Percentiles rank a stretch among this genome's conserved stretches.
These are phyloP conservation scores for Zaprionus nigranus DNA, from an alignment of 1,140 invertebrate genomes.

Conservation along the genomic window DNA sequence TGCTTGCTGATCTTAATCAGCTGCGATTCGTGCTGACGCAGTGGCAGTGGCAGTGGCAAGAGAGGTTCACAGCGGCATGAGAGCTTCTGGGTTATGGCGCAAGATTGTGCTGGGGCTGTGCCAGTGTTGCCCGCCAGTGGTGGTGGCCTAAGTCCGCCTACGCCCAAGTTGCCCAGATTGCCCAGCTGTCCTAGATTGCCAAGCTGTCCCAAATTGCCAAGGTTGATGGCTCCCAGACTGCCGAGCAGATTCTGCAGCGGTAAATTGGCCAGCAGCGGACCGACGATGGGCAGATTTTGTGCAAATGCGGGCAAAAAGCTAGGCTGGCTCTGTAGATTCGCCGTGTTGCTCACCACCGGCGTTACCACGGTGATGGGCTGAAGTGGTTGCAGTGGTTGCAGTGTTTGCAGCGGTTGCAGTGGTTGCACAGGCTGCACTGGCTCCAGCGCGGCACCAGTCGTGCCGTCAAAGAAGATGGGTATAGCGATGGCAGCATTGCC, in stretches of 20 bases:
- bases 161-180: conserved; percentile 15
- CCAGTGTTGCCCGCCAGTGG: not conserved
- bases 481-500: conserved; percentile 24
- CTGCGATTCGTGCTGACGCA: conserved; percentile 28
- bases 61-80: conserved; percentile 72
- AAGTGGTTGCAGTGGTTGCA: conserved; percentile 21
- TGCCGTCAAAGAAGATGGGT: conserved; percentile 61
- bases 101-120: conserved; percentile 23
- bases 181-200: conserved; percentile 40
- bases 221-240: conserved; percentile 61
- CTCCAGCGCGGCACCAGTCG: conserved; percentile 12
- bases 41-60: conserved; percentile 39
- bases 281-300: conserved; percentile 67
- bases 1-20: conserved; percentile 61
- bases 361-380: conserved; percentile 59
- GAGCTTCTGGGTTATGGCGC: conserved; percentile 62
- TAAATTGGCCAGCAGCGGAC: conserved; percentile 59
- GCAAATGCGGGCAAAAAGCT: conserved; percentile 57
- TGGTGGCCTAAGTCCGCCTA: conserved; percentile 17
- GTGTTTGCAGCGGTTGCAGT: conserved; percentile 10
- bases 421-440: conserved; percentile 26
- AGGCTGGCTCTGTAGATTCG: conserved; percentile 26
- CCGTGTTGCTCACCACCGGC: conserved; percentile 46
- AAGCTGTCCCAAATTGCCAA: conserved; percentile 54
- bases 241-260: conserved; percentile 49